Evolutionary conservation across 2,888 invertebrate genomes (phyloP).

Genomic region (Athalia rosae): DNA sequence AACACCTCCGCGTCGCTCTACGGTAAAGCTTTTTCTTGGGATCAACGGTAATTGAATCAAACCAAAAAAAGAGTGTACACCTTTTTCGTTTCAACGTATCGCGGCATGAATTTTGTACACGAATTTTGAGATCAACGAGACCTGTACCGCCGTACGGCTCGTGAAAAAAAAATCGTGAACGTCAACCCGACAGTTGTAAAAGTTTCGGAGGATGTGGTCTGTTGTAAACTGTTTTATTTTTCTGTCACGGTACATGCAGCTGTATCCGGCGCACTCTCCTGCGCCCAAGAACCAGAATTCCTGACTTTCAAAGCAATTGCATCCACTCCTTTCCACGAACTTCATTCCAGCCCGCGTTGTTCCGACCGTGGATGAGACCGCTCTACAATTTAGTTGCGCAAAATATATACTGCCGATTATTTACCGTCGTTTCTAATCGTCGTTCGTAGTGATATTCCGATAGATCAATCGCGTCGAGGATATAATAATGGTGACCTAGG

Average conservation of each 20-base stretch:
- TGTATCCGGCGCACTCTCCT: constrained; percentile 65
- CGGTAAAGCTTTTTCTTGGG: constrained; percentile 7
- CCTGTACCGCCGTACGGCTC: not conserved
- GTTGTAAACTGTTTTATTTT: constrained; percentile 51
- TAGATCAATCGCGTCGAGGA: constrained; percentile 15
- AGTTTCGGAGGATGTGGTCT: constrained; percentile 33
- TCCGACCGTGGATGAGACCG: not conserved
- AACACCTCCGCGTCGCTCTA: not conserved
- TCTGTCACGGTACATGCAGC: constrained; percentile 66
- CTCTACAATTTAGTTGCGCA: not conserved
- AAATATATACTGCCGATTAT: no score
- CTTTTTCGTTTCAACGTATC: not conserved
- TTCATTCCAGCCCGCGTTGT: constrained; percentile 19
- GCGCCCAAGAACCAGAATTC: constrained; percentile 43
- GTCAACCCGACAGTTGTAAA: not conserved
- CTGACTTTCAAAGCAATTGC: constrained; percentile 39
- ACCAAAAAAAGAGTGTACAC: not conserved
- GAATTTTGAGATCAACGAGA: not conserved
- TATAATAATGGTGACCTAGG: constrained; percentile 16
- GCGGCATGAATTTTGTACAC: no score
- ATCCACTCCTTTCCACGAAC: constrained; percentile 7
- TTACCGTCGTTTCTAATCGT: not conserved
- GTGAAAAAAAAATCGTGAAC: not conserved
- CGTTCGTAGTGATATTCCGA: not conserved
- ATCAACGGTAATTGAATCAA: not conserved